Base-by-base conservation (phyloP, 2,888 invertebrate genomes). In the Anorthoa munda region DNA sequence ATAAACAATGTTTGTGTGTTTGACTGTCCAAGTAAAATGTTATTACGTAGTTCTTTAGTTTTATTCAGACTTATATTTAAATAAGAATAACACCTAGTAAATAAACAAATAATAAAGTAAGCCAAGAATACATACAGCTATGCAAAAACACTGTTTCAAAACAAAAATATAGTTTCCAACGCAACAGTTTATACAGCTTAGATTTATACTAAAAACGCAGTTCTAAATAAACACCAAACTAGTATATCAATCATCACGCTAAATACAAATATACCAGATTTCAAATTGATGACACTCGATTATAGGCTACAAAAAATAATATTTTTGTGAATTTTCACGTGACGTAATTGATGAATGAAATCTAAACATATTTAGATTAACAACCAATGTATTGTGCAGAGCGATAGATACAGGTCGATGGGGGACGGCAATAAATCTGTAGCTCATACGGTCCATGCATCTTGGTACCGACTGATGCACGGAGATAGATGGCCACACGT, bases 381-480 rank as follows among this genome's bases (percentile, higher is more conserved):
- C 59, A n/a, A 50, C 60, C 21, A 66, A 65, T 31, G n/a, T 26
- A 45, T 7, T 50, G 26, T 18, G 26, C 15, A 55, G 46, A 60
- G 18, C 5, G 18, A 56, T 63, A 55, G 9, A 23, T 18, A 58
- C 23, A 51, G 18, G 21, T 45, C 31, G 45, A 23, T 18, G 15
- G 11, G 15, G n/a, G 7, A 50, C 23, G 21, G 58, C 26, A 15
- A 73, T 59, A 53, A 72, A 77, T 65, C 45, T 50, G n/a, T 23
- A 50, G 50, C 23, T 31, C 53, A 48, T 23, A 60, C 45, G 26
- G 17, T 23, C 23, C n/a, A 60, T 79, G 23, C 53, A 53, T 79
- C 53, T 65, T 26, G 39, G 51, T n/a, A 48, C 26, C 39, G 46
- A 26, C 50, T 68, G 55, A 75, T 56, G 48, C 39, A 78, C 21